Conservation (phyloP, 2,797 vertebrate species). For the Lacerta agilis region DNA sequence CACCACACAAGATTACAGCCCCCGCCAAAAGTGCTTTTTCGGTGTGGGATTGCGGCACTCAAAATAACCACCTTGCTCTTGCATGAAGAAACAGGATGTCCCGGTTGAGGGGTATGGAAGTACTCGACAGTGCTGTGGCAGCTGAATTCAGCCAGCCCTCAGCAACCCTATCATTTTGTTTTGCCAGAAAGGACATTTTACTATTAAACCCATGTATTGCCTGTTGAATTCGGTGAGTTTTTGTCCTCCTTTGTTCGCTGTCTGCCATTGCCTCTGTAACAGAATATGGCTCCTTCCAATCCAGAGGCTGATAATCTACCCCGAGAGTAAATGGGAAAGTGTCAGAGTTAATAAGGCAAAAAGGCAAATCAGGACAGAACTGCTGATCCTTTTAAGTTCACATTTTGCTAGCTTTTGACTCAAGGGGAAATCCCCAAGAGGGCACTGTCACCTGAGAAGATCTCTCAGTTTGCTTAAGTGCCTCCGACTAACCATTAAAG, state of each 20-base stretch:
- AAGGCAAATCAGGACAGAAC: fast-evolving
- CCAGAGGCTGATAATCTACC: fast-evolving
- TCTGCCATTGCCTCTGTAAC: background rate
- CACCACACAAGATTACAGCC: no score
- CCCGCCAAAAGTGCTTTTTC: no score
- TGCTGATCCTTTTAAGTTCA: background rate
- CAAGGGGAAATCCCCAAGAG: background rate
- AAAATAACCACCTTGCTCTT: no score
- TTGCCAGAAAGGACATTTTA: background rate
- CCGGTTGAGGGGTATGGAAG: no score
- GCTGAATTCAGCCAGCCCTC: background rate
- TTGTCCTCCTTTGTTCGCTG: background rate
- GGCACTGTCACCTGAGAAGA: background rate
- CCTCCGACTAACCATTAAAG: background rate
- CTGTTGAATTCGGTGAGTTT: background rate
- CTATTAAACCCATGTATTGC: background rate
- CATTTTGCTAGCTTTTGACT: background rate
- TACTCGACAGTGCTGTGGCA: no score
- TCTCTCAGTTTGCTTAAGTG: background rate
- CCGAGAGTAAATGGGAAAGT: background rate
- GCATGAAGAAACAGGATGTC: no score
- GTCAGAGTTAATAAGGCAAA: background rate
- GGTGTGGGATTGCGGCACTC: no score
- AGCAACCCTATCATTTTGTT: background rate
- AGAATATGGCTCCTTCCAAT: background rate